Percentiles rank a stretch among this genome's conserved stretches.
Conservation (phyloP, 2,113 vertebrate species). For the Thermophis baileyi region DNA sequence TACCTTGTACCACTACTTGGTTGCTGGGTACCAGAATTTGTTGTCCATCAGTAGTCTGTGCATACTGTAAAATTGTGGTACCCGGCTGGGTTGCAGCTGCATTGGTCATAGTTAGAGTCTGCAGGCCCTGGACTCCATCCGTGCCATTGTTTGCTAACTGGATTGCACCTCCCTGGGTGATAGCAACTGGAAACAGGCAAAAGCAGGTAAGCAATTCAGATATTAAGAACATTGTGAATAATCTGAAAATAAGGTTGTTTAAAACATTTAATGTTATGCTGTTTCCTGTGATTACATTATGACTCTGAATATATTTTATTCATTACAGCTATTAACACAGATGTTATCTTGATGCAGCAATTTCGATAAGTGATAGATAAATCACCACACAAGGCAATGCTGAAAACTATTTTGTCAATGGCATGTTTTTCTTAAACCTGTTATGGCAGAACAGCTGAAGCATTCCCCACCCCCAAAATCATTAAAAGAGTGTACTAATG, state of each 20-base stretch:
- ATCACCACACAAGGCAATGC: neutral
- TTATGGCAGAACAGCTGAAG: neutral
- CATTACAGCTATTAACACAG: neutral
- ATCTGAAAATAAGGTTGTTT: neutral
- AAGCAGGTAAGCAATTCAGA: conserved; percentile 50
- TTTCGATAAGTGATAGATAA: neutral
- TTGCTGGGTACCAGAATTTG: conserved; percentile 98
- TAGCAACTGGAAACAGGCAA: conserved; percentile 82
- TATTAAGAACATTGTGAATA: conserved; percentile 27
- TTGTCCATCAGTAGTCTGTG: conserved; percentile 96
- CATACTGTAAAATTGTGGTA: conserved; percentile 96
- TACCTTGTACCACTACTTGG: conserved; percentile 99
- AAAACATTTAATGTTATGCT: neutral
- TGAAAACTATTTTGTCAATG: neutral
- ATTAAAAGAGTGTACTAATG: neutral
- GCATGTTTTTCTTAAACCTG: neutral
- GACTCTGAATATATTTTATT: neutral
- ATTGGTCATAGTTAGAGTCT: conserved; percentile 95
- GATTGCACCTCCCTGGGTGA: conserved; percentile 97
- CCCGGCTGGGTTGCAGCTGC: conserved; percentile 84
- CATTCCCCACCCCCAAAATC: neutral
- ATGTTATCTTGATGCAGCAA: neutral
- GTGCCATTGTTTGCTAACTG: conserved; percentile 97
- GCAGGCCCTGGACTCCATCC: conserved; percentile 93
- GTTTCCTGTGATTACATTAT: neutral